Evolutionary conservation across 2,113 vertebrate species (phyloP).

Genomic region (Cryptotis parvus): DNA sequence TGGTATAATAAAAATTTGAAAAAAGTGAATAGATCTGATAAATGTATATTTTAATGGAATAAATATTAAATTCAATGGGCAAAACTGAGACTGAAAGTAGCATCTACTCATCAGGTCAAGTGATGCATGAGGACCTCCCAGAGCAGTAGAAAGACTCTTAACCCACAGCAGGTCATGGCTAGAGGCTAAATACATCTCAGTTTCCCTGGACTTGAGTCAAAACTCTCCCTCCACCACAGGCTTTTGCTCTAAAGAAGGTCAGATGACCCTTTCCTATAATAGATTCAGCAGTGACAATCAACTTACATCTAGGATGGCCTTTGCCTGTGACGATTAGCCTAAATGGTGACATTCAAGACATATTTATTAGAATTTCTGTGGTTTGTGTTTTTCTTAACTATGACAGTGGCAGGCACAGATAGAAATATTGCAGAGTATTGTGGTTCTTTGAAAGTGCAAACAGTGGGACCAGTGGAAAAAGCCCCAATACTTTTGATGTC

Average conservation of each 20-base stretch:
- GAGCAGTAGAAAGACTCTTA: slow-evolving; percentile 15
- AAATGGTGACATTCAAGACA: slow-evolving; percentile 32
- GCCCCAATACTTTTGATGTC: not conserved
- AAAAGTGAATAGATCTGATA: not conserved
- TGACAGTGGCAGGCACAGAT: slow-evolving; percentile 14
- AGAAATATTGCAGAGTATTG: not conserved
- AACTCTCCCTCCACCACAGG: not conserved
- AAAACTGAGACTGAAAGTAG: not conserved
- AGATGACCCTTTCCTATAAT: slow-evolving; percentile 38
- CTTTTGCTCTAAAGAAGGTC: slow-evolving; percentile 45
- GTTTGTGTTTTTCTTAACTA: slow-evolving; percentile 63
- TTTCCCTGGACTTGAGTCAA: not conserved
- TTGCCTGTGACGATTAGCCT: slow-evolving; percentile 14
- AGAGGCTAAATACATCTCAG: not conserved
- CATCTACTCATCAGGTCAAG: not conserved
- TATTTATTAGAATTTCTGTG: slow-evolving; percentile 26
- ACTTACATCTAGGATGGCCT: slow-evolving; percentile 1
- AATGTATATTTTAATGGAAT: not conserved
- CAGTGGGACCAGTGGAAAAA: not conserved
- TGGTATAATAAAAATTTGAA: no score
- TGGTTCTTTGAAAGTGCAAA: slow-evolving; percentile 45
- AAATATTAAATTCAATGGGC: not conserved
- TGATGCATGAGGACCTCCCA: not conserved
- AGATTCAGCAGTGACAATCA: not conserved
- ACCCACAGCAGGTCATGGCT: not conserved